A percentile compares a stretch with the other conserved stretches of the same genome.
These are phyloP conservation scores for Ceratina japonica DNA, from an alignment of 1,140 invertebrate genomes.

Conservation along the genomic window DNA sequence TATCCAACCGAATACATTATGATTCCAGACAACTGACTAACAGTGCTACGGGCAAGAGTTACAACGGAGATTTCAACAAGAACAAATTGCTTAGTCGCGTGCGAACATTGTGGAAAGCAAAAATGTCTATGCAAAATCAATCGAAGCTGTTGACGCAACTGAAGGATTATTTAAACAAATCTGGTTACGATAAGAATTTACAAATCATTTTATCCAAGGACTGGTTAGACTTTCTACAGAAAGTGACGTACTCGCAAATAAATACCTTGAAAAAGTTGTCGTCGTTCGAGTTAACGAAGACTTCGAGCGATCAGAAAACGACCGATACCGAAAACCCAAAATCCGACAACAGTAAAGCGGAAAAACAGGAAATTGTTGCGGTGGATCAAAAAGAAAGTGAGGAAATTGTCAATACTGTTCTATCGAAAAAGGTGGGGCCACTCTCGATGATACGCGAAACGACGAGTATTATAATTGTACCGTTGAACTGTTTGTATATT, in stretches of 20 bases:
- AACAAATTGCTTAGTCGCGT: conserved; percentile 62
- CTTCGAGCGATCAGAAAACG: background rate
- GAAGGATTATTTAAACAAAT: conserved; percentile 78
- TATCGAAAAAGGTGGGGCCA: conserved; percentile 13
- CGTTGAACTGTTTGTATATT: background rate
- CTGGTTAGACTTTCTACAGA: conserved; percentile 79
- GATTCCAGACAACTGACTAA: conserved; percentile 63
- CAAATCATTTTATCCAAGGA: conserved; percentile 79
- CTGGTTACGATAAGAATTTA: conserved; percentile 77
- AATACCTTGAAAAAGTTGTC: conserved; percentile 74
- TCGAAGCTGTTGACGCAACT: conserved; percentile 79
- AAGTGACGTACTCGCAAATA: conserved; percentile 71
- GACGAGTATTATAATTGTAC: no score
- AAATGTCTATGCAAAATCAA: conserved; percentile 78
- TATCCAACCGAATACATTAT: background rate
- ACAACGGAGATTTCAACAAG: conserved; percentile 62
- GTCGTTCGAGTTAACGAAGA: conserved; percentile 53
- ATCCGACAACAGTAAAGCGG: background rate
- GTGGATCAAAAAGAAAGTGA: no score
- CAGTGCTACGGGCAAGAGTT: conserved; percentile 64
- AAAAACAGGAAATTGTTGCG: background rate
- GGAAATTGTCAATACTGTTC: background rate
- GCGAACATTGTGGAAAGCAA: conserved; percentile 60
- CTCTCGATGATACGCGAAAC: background rate
- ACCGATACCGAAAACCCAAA: background rate